A percentile compares a stretch with the other conserved stretches of the same genome.
phyloP scores from a whole-genome alignment of 64 coral and sea anemone genomes.

The Acropora yongei region DNA sequence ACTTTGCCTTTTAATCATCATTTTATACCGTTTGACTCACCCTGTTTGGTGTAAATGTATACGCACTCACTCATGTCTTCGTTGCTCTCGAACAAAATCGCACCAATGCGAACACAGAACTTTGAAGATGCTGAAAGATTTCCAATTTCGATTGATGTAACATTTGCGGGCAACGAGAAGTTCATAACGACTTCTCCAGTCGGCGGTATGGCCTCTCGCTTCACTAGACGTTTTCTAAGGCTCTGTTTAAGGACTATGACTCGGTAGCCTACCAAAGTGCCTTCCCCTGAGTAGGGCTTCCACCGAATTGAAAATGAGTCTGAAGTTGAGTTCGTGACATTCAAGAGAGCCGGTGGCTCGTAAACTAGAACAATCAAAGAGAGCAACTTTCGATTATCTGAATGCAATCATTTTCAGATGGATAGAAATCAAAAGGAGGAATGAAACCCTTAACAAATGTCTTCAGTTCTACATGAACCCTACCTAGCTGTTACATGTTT shows the following conservation, averaged over 20 bases:
- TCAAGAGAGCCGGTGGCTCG: neutral
- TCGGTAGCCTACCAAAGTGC: conserved; percentile 10
- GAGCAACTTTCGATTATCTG: too few relatives aligned
- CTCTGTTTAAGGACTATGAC: neutral
- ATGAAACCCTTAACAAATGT: too few relatives aligned
- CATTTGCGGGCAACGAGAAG: conserved; percentile 7
- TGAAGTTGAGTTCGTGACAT: neutral
- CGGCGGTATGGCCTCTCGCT: neutral
- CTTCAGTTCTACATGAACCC: too few relatives aligned
- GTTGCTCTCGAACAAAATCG: neutral
- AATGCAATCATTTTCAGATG: too few relatives aligned
- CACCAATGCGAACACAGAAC: conserved; percentile 2
- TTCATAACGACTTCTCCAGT: conserved; percentile 2
- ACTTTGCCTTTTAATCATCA: neutral
- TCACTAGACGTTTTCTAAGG: neutral
- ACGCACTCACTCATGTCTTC: neutral
- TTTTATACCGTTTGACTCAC: neutral
- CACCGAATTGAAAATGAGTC: neutral
- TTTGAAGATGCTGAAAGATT: neutral
- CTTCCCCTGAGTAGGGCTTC: neutral
- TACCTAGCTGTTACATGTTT: too few relatives aligned
- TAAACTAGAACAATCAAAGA: too few relatives aligned
- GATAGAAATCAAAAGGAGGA: too few relatives aligned
- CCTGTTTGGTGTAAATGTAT: neutral
- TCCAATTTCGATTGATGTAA: neutral